phyloP scores from a whole-genome alignment of 2,797 vertebrate genomes.

The Lepilemur septentrionalis region DNA sequence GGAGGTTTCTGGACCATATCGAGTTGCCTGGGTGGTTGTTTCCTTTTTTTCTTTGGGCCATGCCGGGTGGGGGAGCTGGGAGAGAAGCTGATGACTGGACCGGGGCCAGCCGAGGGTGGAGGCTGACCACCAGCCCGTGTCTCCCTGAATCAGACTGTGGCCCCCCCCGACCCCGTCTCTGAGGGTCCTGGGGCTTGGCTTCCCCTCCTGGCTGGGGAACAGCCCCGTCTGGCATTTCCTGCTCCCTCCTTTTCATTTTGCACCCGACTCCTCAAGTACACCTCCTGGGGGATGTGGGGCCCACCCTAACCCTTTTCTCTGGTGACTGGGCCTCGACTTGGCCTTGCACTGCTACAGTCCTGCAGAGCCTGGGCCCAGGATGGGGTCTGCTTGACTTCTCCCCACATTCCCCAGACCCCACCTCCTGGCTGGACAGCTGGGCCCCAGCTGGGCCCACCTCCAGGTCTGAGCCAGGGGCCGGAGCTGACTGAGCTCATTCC shows the following conservation, averaged over 20 bases:
- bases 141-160: background rate
- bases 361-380: background rate
- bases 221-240: slow-evolving; percentile 40
- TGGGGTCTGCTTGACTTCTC: background rate
- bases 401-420: background rate
- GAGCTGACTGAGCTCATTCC: background rate
- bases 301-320: background rate
- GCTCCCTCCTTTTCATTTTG: slow-evolving; percentile 29
- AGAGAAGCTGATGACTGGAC: slow-evolving; percentile 51
- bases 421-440: slow-evolving; percentile 29
- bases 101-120: slow-evolving; percentile 35
- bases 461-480: slow-evolving; percentile 11
- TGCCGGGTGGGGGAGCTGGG: slow-evolving; percentile 48
- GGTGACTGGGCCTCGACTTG: background rate
- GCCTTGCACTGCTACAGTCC: background rate
- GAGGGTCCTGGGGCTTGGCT: background rate
- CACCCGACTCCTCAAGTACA: background rate
- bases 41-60: slow-evolving; percentile 45
- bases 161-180: background rate
- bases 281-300: background rate
- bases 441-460: slow-evolving; percentile 19
- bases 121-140: background rate
- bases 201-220: background rate
- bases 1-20: slow-evolving; percentile 77
- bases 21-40: slow-evolving; percentile 73